A percentile compares a stretch with the other conserved stretches of the same genome.
phyloP scores from a whole-genome alignment of 2,888 invertebrate genomes.

The Dynastes tityus region DNA sequence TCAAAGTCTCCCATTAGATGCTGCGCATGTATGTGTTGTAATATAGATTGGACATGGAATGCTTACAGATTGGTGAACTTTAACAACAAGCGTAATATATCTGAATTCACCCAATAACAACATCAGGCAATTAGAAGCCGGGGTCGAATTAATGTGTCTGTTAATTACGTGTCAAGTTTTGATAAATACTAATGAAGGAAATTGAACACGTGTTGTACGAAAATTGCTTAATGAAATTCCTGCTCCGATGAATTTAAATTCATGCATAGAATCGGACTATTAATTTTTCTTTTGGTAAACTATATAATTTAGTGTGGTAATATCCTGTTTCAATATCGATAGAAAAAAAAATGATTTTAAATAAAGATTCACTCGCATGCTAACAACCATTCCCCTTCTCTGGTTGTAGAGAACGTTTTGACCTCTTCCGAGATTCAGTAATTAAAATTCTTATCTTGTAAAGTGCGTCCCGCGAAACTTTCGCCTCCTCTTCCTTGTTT shows the following conservation, averaged over 20 bases:
- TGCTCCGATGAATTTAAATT: neutral
- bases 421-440: constrained; percentile 4
- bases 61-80: constrained; percentile 17
- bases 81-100: constrained; percentile 34
- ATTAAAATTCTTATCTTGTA: constrained; percentile 26
- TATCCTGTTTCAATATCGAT: neutral
- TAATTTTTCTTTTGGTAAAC: neutral
- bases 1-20: constrained; percentile 11
- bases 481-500: neutral
- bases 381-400: neutral
- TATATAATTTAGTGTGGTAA: neutral
- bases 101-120: constrained; percentile 29
- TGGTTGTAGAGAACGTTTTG: neutral
- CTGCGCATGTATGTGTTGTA: neutral
- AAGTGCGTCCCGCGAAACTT: constrained; percentile 21
- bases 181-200: constrained; percentile 37
- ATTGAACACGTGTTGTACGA: constrained; percentile 24
- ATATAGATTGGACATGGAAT: constrained; percentile 22
- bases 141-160: constrained; percentile 35
- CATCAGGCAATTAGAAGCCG: constrained; percentile 27
- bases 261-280: neutral
- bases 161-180: constrained; percentile 40
- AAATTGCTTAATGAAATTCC: constrained; percentile 29
- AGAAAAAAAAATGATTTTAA: neutral
- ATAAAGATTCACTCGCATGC: neutral